Base-by-base conservation (phyloP, 2,888 invertebrate species). In the Bombylius discolor region DNA sequence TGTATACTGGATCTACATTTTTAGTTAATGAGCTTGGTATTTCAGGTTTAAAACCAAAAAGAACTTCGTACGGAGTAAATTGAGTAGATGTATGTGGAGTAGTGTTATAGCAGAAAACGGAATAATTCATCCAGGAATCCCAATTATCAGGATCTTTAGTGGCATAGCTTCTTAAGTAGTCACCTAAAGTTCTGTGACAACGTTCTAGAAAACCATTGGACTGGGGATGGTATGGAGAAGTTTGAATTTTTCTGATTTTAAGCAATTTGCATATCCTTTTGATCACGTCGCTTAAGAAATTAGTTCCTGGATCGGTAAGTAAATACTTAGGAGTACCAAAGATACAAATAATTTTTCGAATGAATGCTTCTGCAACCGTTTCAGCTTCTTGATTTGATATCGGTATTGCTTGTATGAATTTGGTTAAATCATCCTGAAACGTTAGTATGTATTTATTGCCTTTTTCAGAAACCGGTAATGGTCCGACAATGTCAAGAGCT, bases 141-240 rank as follows among this genome's bases (percentile, higher is more conserved):
- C 70, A 71, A 55, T 69, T 62, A 5, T 56, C 56, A 59, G 64
- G 63, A 13, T 65, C 55, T 33, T 55, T 5, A n/a, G 62, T 62
- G 6, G 67, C 65, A 54, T 62, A 68, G 55, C 66, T 64, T 56
- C 64, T 63, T 3, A 70, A 44, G 55, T 66, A 67, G 31, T 67
- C 65, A 7, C 60, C 62, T 34, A 70, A 48, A 3, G 67, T 67
- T 23, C 60, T 49, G 53, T 72, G 68, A 36, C 61, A 63, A 33
- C 70, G 57, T 59, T 69, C 70, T 7, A 68, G 50, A 3, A 64
- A 61, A 6, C 68, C 66, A 47, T 67, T 69, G 11, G 49, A 42
- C 33, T 58, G 51, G 3, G 58, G 56, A n/a, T 56, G 53, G 39
- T 56, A 50, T 1, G 56, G 49, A n/a, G 49, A 51, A 3, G 55